Percentiles rank a stretch among this genome's conserved stretches.
These are phyloP conservation scores for Taphrorychus bicolor DNA, from an alignment of 2,888 invertebrate species.

Conservation along the genomic window DNA sequence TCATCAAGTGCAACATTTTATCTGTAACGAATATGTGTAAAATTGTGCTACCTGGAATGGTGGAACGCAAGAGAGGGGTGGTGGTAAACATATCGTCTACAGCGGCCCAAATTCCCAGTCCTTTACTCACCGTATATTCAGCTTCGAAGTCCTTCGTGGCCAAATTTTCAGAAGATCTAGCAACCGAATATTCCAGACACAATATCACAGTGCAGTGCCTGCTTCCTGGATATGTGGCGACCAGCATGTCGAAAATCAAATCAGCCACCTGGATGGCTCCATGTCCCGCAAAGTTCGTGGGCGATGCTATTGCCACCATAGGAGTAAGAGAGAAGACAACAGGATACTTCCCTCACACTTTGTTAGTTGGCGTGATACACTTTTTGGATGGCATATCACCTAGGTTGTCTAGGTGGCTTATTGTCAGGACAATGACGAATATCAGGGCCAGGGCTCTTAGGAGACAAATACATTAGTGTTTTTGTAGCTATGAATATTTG, in stretches of 20 bases:
- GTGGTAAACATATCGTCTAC: slow-evolving; percentile 91
- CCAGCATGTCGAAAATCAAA: slow-evolving; percentile 89
- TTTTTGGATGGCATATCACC: slow-evolving; percentile 63
- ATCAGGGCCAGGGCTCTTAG: slow-evolving; percentile 66
- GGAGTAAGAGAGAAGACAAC: slow-evolving; percentile 75
- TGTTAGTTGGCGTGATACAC: slow-evolving; percentile 65
- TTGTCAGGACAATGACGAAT: slow-evolving; percentile 71
- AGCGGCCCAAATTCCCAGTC: slow-evolving; percentile 80
- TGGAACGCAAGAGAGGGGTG: slow-evolving; percentile 79
- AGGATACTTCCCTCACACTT: slow-evolving; percentile 76
- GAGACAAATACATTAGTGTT: too few relatives aligned
- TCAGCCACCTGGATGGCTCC: slow-evolving; percentile 78
- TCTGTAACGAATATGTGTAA: slow-evolving; percentile 86
- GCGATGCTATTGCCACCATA: slow-evolving; percentile 72
- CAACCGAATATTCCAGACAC: slow-evolving; percentile 74
- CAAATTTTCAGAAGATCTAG: slow-evolving; percentile 79
- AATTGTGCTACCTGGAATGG: slow-evolving; percentile 85
- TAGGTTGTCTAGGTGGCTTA: slow-evolving; percentile 67
- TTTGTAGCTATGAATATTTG: too few relatives aligned
- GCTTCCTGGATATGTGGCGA: slow-evolving; percentile 87
- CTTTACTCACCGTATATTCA: slow-evolving; percentile 84
- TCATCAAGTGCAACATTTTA: slow-evolving; percentile 80
- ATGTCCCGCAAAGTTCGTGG: slow-evolving; percentile 74
- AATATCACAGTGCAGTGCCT: slow-evolving; percentile 84
- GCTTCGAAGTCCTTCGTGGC: slow-evolving; percentile 89